Evolutionary conservation across 2,113 vertebrate species (phyloP).

Genomic region (Ariopsis seemanni): DNA sequence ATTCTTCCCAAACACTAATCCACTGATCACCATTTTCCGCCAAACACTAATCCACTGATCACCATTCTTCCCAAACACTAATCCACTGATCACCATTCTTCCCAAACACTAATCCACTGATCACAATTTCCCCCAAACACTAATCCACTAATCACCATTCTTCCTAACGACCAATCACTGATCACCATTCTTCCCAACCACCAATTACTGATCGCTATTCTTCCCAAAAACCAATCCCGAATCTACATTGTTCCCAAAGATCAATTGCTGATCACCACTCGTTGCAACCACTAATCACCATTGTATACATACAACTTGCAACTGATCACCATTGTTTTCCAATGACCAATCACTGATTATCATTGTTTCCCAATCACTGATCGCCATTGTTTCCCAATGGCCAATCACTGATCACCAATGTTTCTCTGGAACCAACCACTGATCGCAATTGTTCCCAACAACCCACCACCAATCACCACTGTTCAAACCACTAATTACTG

Average conservation of each 20-base stretch:
- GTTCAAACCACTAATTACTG: background rate
- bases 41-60: background rate
- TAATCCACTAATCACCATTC: background rate
- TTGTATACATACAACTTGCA: too few species aligned
- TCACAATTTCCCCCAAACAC: background rate
- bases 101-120: background rate
- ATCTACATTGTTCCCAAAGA: background rate
- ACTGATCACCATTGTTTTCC: background rate
- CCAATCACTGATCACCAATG: background rate
- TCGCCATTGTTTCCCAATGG: background rate
- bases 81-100: background rate
- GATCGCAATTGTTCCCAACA: background rate
- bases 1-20: too few species aligned
- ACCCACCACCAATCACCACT: background rate
- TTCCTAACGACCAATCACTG: background rate
- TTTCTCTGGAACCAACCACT: background rate
- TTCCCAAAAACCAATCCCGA: background rate
- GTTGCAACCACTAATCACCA: background rate
- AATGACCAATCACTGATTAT: background rate
- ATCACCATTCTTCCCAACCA: background rate
- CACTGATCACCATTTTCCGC: background rate
- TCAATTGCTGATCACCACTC: too few species aligned
- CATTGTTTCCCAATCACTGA: background rate
- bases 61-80: background rate
- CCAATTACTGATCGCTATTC: background rate